Base-by-base conservation (phyloP, 2,888 invertebrate species). In the Stenichneumon culpator region DNA sequence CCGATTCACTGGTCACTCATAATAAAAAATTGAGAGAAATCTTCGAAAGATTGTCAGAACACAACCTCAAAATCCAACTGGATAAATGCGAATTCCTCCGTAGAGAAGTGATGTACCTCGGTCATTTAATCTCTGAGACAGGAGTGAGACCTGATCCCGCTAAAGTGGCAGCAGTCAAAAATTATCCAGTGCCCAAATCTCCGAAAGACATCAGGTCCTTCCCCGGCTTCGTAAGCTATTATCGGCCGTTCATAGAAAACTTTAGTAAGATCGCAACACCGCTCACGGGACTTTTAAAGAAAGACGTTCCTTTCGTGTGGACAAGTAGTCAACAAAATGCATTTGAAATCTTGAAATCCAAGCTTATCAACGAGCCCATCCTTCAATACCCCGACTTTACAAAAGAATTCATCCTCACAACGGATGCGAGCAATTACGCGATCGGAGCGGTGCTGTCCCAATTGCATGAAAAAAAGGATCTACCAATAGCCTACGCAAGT, bases 401-500 rank as follows among this genome's bases (percentile, higher is more conserved):
- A 1, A 84, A 88, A 87, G 68, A 82, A 60, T 93, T 91, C 80
- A 88, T 86, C 77, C 79, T 91, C 19, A 91, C 90, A 6, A 93
- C 93, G 0, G 94, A 94, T 81, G 94, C 93, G 0, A 90, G 89
- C 25, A 90, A 92, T 65, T 60, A 67, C 9, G 90, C 89, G 5
- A 80, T 92, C 2, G 90, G 90, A 4, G 88, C 87, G 0, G 87
- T 93, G 0, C 50, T 93, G 11, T 90, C 91, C 0, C 93, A 94
- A 87, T 88, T 87, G 1, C 85, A 89, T 0, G 89, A 90, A 65
- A 90, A 39, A 5, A 83, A 82, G 54, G 89, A 75, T 78, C 73
- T 90, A n/a, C 93, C 92, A 0, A 89, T 94, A 2, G 92, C 93
- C 16, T 94, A 92, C 82, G 91, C 92, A 3, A 89, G 89, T 36